phyloP scores from a whole-genome alignment of 2,888 invertebrate genomes.

The Meghimatium bilineatum region DNA sequence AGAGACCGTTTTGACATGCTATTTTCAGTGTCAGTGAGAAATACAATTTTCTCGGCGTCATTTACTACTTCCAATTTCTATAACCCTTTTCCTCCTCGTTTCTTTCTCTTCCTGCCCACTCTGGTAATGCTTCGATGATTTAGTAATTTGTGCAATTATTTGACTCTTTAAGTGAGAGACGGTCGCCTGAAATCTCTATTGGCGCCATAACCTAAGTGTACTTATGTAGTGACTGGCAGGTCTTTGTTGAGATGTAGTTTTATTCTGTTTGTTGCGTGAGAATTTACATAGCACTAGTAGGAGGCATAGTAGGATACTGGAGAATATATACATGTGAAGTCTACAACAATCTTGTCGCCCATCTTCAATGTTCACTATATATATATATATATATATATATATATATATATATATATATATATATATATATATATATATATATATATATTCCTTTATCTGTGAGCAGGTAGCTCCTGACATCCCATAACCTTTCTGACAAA shows the following conservation, averaged over 20 bases:
- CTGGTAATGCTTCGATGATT: not conserved
- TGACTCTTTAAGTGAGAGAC: not conserved
- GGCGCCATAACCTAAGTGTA: not conserved
- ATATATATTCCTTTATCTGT: too few species aligned
- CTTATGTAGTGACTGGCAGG: not conserved
- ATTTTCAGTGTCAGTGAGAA: not conserved
- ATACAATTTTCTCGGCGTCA: not conserved
- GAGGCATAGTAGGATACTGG: too few species aligned
- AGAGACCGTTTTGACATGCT: not conserved
- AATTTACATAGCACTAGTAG: too few species aligned
- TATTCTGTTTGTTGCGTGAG: not conserved
- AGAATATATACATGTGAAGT: too few species aligned
- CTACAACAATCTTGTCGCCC: too few species aligned
- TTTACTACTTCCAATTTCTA: not conserved
- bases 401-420: too few species aligned
- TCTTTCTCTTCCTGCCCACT: not conserved
- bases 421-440: too few species aligned
- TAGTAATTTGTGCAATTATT: not conserved
- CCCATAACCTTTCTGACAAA: too few species aligned
- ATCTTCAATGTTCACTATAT: too few species aligned
- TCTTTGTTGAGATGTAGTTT: not conserved
- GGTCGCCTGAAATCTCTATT: not conserved
- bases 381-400: too few species aligned
- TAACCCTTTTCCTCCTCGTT: not conserved
- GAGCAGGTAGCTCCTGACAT: too few species aligned